phyloP scores from a whole-genome alignment of 2,797 vertebrate species.

The Pangasius krempfi region DNA sequence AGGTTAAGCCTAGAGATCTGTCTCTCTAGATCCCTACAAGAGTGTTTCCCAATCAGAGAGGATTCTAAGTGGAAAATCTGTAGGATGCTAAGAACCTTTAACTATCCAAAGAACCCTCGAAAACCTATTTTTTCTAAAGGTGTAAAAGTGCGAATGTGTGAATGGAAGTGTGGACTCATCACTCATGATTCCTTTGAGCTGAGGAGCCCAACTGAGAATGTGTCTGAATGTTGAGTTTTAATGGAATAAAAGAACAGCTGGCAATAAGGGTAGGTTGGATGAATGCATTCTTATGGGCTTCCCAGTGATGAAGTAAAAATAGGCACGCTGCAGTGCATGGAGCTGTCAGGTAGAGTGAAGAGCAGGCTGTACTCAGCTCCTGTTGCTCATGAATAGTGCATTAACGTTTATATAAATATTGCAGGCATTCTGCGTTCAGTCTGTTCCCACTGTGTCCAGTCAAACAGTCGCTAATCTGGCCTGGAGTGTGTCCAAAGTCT shows the following conservation, averaged over 20 bases:
- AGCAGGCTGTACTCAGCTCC: constrained; percentile 59
- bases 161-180: neutral
- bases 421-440: constrained; percentile 66
- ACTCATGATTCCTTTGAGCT: neutral
- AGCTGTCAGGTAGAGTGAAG: constrained; percentile 58
- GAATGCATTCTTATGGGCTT: constrained; percentile 15
- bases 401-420: constrained; percentile 71
- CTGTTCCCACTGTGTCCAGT: constrained; percentile 42
- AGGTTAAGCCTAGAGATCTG: neutral
- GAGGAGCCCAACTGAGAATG: neutral
- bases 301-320: constrained; percentile 55
- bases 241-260: constrained; percentile 10
- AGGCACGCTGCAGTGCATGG: constrained; percentile 60
- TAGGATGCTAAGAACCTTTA: neutral
- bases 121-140: neutral
- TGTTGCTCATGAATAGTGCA: constrained; percentile 85
- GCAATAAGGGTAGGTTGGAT: neutral
- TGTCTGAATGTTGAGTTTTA: constrained; percentile 3
- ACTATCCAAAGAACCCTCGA: neutral
- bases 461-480: constrained; percentile 35
- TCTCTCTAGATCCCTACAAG: neutral
- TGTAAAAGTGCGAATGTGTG: neutral
- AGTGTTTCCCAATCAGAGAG: neutral
- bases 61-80: neutral
- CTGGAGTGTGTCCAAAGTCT: constrained; percentile 31